phyloP scores from a whole-genome alignment of 2,113 vertebrate genomes.

The Oceanites oceanicus region DNA sequence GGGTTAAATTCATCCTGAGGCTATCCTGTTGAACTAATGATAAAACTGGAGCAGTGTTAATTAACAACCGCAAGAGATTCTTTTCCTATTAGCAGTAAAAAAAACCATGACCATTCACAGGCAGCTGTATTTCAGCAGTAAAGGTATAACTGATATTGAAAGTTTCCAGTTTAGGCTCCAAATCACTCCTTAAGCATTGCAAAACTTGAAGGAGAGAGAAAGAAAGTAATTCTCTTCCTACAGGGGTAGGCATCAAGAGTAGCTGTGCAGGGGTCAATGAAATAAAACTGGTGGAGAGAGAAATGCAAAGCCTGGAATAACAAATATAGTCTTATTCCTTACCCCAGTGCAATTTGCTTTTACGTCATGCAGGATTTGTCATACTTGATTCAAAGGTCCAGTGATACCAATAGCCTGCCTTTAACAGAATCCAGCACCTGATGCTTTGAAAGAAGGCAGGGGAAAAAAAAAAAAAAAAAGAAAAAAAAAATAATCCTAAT shows the following conservation, averaged over 20 bases:
- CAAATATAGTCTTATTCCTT: not conserved
- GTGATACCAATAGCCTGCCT: not conserved
- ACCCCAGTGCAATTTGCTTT: not conserved
- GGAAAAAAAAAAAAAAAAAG: not conserved
- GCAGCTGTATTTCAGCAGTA: slow-evolving; percentile 12
- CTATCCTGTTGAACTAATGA: not conserved
- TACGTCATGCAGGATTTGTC: not conserved
- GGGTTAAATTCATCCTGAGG: not conserved
- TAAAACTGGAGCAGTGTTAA: slow-evolving; percentile 31
- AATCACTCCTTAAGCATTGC: not conserved
- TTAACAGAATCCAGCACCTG: not conserved
- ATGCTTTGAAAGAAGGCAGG: not conserved
- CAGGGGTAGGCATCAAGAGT: not conserved
- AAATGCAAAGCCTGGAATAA: not conserved
- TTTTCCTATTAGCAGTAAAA: slow-evolving; percentile 42
- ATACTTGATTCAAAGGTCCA: not conserved
- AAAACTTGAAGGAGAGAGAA: not conserved
- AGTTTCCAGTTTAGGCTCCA: not conserved
- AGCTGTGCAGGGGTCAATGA: not conserved
- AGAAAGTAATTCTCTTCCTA: not conserved
- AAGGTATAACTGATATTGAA: not conserved
- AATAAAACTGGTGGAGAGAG: not conserved
- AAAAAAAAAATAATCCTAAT: not conserved
- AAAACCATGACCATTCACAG: not conserved
- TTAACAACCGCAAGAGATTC: slow-evolving; percentile 25